phyloP scores from a whole-genome alignment of 2,888 invertebrate genomes.

The Cantharis lateralis region DNA sequence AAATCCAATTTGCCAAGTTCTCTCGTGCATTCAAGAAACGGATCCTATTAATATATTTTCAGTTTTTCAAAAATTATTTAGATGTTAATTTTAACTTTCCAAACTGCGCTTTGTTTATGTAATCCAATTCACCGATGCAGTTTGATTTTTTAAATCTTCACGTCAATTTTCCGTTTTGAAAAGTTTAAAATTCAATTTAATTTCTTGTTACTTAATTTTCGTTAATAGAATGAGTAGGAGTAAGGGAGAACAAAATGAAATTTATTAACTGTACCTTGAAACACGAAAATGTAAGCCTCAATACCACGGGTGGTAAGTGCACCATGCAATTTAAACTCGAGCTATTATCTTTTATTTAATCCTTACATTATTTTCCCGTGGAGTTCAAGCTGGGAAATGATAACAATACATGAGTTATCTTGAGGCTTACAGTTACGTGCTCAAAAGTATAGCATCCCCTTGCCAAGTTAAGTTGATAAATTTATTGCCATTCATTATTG shows the following conservation, averaged over 20 bases:
- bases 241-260: background rate
- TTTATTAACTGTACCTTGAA: background rate
- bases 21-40: background rate
- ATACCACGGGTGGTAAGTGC: background rate
- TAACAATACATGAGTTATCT: background rate
- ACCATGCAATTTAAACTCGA: background rate
- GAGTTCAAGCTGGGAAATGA: background rate
- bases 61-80: too few species aligned
- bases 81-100: too few species aligned
- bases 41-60: too few species aligned
- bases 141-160: too few species aligned
- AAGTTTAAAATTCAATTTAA: background rate
- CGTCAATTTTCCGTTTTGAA: too few species aligned
- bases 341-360: background rate
- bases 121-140: too few species aligned
- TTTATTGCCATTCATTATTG: background rate
- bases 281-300: background rate
- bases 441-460: background rate
- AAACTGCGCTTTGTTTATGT: too few species aligned
- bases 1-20: background rate
- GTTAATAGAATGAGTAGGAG: background rate
- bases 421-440: background rate
- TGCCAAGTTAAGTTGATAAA: background rate
- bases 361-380: background rate
- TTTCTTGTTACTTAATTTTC: background rate